phyloP scores from a whole-genome alignment of 2,797 vertebrate genomes.

The Sebastes aleutianus region DNA sequence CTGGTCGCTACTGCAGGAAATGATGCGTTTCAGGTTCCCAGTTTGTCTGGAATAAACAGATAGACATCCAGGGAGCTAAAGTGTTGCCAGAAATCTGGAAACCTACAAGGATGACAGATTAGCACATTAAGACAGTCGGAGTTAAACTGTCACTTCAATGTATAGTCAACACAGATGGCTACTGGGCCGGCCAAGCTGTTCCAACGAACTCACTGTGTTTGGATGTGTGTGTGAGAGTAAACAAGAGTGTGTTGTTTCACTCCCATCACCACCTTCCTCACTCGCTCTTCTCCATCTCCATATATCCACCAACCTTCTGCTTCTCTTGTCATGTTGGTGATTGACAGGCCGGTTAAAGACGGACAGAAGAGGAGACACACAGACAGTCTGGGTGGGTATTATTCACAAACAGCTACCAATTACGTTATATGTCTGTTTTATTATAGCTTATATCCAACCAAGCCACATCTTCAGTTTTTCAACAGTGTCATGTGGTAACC shows the following conservation, averaged over 20 bases:
- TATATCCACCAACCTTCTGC: background rate
- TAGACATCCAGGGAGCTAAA: background rate
- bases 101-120: conserved; percentile 27
- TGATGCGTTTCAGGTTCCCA: background rate
- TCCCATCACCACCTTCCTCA: background rate
- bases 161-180: conserved; percentile 65
- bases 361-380: background rate
- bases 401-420: background rate
- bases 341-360: background rate
- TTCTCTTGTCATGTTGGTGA: background rate
- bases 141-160: conserved; percentile 49
- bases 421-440: background rate
- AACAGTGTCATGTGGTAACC: background rate
- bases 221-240: background rate
- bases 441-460: background rate
- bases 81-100: conserved; percentile 12
- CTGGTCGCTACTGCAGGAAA: background rate
- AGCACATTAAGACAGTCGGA: conserved; percentile 38
- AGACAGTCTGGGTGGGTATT: too few species aligned
- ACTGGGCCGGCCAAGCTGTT: conserved; percentile 47
- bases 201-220: background rate
- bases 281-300: background rate
- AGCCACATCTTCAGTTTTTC: background rate
- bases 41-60: background rate
- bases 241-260: background rate